Evolutionary conservation across 2,113 vertebrate genomes (phyloP), one percentile per base, ranked within the genome.

Genomic region (Toxotes jaculatrix): DNA sequence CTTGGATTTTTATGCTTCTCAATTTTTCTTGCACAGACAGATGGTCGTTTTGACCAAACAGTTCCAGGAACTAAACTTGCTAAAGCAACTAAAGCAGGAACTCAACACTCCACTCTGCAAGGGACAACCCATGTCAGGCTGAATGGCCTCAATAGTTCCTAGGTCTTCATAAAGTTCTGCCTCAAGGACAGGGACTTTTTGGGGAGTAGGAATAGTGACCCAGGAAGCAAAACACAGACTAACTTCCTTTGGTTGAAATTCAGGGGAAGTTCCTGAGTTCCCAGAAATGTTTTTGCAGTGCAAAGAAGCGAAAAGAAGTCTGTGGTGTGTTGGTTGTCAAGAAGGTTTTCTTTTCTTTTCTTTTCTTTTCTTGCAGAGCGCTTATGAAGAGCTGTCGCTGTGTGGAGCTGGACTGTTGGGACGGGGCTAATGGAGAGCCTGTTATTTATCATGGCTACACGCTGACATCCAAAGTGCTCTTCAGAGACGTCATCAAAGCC

Each of bases 401-500:
- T 42, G 92, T 99, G 93, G 98, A 99, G 72, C 93, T 99, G 34
- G 98, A 99, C 89, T 97, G 96, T 87, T 99, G 98, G 98, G 97
- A 99, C 0, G 98, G 98, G 6, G 86, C 95, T 7, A 95, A 97
- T 45, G 96, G 94, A 0, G 97, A 99, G 63, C 98, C 98, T 0
- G 1, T 99, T 14, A 97, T 99, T 88, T 99, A 98, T 89, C 98
- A 99, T 0, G 98, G 98, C 73, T 95, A 99, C 91, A 99, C 98
- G 0, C 96, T 99, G 79, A 99, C 98, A 38, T 98, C 98, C 88
- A 99, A 98, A 94, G 96, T 99, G 83, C 96, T 98, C 79, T 97
- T 99, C 91, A 96, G 91, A 0, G 98, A 99, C 0, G 97, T 95
- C 88, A 97, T 99, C 87, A 96, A 95, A 84, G 95, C 95, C 84